Evolutionary conservation across 2,888 invertebrate genomes (phyloP).

Genomic region (Tiphia femorata): DNA sequence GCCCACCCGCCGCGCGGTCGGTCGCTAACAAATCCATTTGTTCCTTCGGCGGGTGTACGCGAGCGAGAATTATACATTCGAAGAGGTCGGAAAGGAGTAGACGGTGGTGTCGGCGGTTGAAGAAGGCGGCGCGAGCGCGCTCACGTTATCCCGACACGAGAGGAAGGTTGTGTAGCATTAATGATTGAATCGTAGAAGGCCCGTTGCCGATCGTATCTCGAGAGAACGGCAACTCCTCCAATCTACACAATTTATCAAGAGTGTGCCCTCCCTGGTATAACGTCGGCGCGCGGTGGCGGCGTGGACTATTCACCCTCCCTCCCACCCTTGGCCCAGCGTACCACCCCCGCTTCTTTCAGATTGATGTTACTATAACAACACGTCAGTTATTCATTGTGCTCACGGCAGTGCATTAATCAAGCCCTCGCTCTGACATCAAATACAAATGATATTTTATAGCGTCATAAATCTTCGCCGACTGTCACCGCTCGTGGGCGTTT

Average conservation of each 20-base stretch:
- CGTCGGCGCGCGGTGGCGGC: no score
- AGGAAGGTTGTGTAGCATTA: slow-evolving; percentile 38
- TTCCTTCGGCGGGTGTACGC: neutral
- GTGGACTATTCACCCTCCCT: no score
- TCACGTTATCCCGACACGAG: no score
- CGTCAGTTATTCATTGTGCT: slow-evolving; percentile 62
- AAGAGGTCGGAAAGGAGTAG: no score
- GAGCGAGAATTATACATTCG: no score
- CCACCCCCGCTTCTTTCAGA: slow-evolving; percentile 57
- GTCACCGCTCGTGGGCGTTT: slow-evolving; percentile 58
- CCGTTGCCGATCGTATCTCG: slow-evolving; percentile 59
- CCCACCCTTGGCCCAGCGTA: no score
- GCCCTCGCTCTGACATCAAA: slow-evolving; percentile 65
- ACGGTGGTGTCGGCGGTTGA: no score
- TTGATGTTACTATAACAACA: slow-evolving; percentile 63
- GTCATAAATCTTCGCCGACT: slow-evolving; percentile 65
- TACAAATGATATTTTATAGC: slow-evolving; percentile 70
- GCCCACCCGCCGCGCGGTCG: neutral
- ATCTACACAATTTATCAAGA: slow-evolving; percentile 64
- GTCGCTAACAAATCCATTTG: neutral
- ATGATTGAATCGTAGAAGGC: slow-evolving; percentile 60
- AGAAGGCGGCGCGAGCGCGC: no score
- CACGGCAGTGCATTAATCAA: slow-evolving; percentile 65
- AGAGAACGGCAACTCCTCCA: slow-evolving; percentile 52
- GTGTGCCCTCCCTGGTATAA: no score